Conservation (phyloP, 2,797 vertebrate species). For the Dendrocincla fuliginosa region DNA sequence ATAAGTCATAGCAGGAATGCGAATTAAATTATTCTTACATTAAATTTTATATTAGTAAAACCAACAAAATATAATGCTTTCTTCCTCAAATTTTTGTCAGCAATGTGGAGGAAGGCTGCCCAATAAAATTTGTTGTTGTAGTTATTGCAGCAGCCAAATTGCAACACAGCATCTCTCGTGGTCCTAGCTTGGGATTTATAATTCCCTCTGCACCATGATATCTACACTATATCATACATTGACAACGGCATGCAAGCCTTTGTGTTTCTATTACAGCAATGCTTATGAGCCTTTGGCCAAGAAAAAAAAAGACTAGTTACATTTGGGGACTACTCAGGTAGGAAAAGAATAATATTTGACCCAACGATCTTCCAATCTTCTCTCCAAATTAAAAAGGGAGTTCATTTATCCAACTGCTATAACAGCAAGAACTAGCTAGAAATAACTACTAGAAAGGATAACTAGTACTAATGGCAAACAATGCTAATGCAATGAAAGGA, state of each 20-base stretch:
- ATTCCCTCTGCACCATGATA: background rate
- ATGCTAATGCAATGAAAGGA: background rate
- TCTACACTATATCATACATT: background rate
- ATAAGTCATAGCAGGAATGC: background rate
- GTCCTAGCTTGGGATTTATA: background rate
- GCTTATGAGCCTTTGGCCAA: background rate
- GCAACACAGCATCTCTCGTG: fast-evolving
- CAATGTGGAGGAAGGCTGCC: background rate
- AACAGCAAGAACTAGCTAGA: background rate
- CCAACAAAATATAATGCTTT: background rate
- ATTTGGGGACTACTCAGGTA: background rate
- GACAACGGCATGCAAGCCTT: background rate
- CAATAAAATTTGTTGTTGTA: background rate
- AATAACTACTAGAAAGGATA: background rate
- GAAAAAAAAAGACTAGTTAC: background rate
- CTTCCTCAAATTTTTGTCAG: background rate
- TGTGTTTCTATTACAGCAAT: background rate
- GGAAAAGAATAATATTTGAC: background rate
- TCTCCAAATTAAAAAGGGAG: background rate
- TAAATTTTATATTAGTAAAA: background rate
- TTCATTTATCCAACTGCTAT: background rate
- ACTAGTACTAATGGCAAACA: background rate
- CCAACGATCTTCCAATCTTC: background rate
- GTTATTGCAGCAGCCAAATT: background rate
- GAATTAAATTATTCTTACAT: background rate